Conservation (phyloP, 1,140 invertebrate genomes). For the Teleogryllus occipitalis region DNA sequence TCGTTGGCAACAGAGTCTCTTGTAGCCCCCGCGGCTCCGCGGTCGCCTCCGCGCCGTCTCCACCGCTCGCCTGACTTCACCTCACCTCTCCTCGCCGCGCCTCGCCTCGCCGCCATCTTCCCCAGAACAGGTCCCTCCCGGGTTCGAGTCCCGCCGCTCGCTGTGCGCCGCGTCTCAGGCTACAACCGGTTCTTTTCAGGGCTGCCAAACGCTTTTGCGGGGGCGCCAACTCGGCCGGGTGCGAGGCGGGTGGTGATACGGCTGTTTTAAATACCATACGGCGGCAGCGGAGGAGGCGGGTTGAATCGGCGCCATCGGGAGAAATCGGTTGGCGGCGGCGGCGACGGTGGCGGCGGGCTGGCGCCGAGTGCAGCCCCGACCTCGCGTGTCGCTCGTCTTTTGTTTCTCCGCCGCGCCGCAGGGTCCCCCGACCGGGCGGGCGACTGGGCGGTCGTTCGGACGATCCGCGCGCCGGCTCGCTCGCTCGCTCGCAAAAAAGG, state of each 20-base stretch:
- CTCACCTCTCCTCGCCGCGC: too few relatives aligned
- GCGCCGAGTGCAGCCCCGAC: background rate
- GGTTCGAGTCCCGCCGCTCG: background rate
- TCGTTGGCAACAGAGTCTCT: too few relatives aligned
- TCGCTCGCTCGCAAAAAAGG: too few relatives aligned
- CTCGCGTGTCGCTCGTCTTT: background rate
- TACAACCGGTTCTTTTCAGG: conserved; percentile 3
- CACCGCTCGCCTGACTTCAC: too few relatives aligned
- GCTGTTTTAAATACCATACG: background rate
- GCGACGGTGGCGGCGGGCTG: background rate
- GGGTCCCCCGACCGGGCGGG: too few relatives aligned
- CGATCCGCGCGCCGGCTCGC: too few relatives aligned
- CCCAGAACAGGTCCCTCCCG: background rate
- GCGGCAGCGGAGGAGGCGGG: too few relatives aligned
- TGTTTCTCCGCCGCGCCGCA: too few relatives aligned
- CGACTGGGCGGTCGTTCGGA: too few relatives aligned
- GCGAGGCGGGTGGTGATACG: background rate
- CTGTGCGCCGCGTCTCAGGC: background rate
- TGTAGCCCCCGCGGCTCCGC: too few relatives aligned
- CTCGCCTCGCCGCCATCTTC: background rate
- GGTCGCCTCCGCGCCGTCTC: too few relatives aligned
- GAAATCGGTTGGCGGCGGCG: background rate
- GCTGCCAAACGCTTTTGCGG: background rate
- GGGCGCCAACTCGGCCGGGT: too few relatives aligned
- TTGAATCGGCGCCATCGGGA: background rate